A percentile compares a stretch with the other conserved stretches of the same genome.
phyloP scores from a whole-genome alignment of 2,797 vertebrate species.

The Petrocephalus schoutedeni region DNA sequence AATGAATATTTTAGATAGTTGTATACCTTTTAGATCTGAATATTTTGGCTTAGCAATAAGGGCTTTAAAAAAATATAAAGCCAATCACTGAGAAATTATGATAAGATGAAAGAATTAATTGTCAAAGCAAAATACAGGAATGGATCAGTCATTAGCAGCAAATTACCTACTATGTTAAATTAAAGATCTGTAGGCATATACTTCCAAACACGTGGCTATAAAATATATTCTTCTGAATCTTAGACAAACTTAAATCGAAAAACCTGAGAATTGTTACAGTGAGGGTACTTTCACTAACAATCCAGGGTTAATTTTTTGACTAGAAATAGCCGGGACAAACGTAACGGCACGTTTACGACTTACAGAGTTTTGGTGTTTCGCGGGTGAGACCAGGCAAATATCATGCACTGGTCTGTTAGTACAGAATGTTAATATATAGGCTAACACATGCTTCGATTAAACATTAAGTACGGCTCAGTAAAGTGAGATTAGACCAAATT shows the following conservation, averaged over 20 bases:
- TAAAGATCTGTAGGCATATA: background rate
- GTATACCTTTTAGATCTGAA: background rate
- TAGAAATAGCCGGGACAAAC: background rate
- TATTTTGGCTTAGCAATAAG: background rate
- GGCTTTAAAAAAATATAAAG: background rate
- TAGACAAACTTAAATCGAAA: background rate
- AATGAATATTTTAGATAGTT: background rate
- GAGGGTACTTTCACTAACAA: background rate
- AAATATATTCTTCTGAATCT: background rate
- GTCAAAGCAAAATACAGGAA: background rate
- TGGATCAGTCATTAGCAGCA: background rate
- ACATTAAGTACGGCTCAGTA: background rate
- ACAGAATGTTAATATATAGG: background rate
- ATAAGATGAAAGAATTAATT: background rate
- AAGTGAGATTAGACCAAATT: background rate
- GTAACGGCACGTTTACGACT: background rate
- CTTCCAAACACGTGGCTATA: background rate
- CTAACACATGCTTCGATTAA: background rate
- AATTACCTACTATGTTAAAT: background rate
- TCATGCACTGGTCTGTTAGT: background rate
- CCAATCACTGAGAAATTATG: background rate
- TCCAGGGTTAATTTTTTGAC: background rate
- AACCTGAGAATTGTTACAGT: background rate
- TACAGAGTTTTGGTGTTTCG: background rate
- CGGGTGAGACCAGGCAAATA: background rate